Evolutionary conservation across 2,797 vertebrate genomes (phyloP), one percentile per base, ranked within the genome.

Genomic region (Gymnothorax javanicus): DNA sequence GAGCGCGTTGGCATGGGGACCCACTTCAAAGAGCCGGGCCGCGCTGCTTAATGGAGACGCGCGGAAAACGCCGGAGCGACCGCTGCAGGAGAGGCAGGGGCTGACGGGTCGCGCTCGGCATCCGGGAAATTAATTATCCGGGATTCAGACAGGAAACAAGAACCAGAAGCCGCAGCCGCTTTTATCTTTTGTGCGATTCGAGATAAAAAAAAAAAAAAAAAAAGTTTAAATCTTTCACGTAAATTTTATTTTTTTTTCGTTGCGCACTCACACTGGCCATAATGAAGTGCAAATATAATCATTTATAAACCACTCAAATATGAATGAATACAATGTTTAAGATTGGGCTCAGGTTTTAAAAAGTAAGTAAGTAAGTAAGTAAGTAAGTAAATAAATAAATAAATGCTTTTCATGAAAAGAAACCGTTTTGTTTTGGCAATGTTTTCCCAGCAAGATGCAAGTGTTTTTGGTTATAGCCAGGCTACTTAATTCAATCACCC

Each of bases 81-180:
- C 23, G 71, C 54, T 59, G 64, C 27, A 15, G 69, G 69, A 77
- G 23, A 43, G 1, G 15, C 17, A 15, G 12, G 12, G 60, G 1
- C 25, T 54, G 86, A 93, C 92, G 92, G 93, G 87, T 92, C 91
- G 93, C 91, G 90, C 89, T 88, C 91, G 93, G 89, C 88, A 90
- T 94, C 95, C 94, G 94, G 91, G 91, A 91, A 94, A 94, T 94
- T 95, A 94, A 94, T 95, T 95, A 95, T 92, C 93, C 90, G 91
- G 91, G 93, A 88, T 91, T 94, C 92, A 94, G 92, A 94, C 93
- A 94, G 93, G 92, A 96, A 77, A 77, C 94, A 89, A 94, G 92
- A 95, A 91, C 93, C 94, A 94, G 94, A 87, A 86, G 91, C 92
- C 87, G 90, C 88, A 88, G 71, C 90, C 4, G 56, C 94, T 95